Evolutionary conservation across 2,888 invertebrate species (phyloP).

Genomic region (Eristalinus sepulchralis): DNA sequence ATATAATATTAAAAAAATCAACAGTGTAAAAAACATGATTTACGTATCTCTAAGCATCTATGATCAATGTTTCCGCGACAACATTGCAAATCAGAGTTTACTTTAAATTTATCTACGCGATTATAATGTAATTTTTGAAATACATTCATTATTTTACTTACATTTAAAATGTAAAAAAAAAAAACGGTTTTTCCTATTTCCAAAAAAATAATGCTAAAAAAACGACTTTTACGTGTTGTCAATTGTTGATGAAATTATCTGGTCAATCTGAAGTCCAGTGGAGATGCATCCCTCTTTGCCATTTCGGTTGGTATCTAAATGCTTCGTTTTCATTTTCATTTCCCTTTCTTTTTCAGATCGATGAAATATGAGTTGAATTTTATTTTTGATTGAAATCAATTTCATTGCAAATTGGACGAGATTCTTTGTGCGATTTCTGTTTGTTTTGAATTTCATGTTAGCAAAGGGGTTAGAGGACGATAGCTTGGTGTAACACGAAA

Average conservation of each 20-base stretch:
- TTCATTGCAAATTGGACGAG: conserved; percentile 13
- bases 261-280: conserved; percentile 7
- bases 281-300: conserved; percentile 13
- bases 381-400: background rate
- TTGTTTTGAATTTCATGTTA: conserved; percentile 40
- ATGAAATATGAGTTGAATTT: background rate
- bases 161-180: conserved; percentile 63
- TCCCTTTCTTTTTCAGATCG: background rate
- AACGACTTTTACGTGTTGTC: conserved; percentile 17
- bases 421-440: conserved; percentile 36
- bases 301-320: conserved; percentile 20
- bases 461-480: conserved; percentile 67
- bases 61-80: conserved; percentile 37
- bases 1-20: conserved; percentile 52
- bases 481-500: conserved; percentile 73
- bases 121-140: conserved; percentile 42
- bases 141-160: conserved; percentile 54
- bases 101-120: conserved; percentile 55
- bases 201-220: conserved; percentile 10
- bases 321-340: background rate
- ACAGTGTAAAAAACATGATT: conserved; percentile 46
- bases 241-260: conserved; percentile 31
- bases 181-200: conserved; percentile 46
- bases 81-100: conserved; percentile 51
- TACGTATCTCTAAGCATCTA: conserved; percentile 38